Conservation (phyloP, 2,113 vertebrate species). For the Prionailurus viverrinus region DNA sequence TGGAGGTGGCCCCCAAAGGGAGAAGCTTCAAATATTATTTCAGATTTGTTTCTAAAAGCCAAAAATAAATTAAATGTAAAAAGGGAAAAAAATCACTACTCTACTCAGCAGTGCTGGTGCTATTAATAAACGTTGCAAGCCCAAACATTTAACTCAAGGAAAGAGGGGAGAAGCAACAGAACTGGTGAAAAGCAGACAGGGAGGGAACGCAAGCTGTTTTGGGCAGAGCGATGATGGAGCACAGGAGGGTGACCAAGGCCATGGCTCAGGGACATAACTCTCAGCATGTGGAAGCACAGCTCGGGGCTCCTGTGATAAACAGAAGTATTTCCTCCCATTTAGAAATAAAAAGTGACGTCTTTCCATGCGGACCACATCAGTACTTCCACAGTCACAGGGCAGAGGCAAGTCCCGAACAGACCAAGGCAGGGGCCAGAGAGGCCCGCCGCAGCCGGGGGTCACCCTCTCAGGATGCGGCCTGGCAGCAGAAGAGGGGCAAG, state of each 20-base stretch:
- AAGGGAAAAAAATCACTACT: slow-evolving; percentile 39
- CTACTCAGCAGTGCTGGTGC: not conserved
- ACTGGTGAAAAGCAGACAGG: not conserved
- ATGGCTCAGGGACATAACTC: not conserved
- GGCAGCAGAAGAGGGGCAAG: not conserved
- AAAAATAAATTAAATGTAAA: slow-evolving; percentile 31
- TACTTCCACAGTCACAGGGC: not conserved
- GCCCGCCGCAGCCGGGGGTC: rapidly evolving
- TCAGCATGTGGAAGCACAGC: slow-evolving; percentile 24
- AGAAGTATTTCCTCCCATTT: slow-evolving; percentile 72
- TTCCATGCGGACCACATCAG: not conserved
- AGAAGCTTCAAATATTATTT: slow-evolving; percentile 49
- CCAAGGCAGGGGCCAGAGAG: not conserved
- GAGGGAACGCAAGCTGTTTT: not conserved
- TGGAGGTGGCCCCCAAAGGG: slow-evolving; percentile 8
- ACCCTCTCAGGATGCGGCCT: not conserved
- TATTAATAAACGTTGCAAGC: slow-evolving; percentile 66
- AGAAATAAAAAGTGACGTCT: slow-evolving; percentile 74
- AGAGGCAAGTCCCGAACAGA: not conserved
- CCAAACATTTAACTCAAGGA: not conserved
- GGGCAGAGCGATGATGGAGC: not conserved
- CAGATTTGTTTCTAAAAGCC: slow-evolving; percentile 66
- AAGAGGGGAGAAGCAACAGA: not conserved
- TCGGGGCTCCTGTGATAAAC: slow-evolving; percentile 63
- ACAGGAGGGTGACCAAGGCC: not conserved